phyloP scores from a whole-genome alignment of 2,113 vertebrate genomes.

The Pituophis catenifer region DNA sequence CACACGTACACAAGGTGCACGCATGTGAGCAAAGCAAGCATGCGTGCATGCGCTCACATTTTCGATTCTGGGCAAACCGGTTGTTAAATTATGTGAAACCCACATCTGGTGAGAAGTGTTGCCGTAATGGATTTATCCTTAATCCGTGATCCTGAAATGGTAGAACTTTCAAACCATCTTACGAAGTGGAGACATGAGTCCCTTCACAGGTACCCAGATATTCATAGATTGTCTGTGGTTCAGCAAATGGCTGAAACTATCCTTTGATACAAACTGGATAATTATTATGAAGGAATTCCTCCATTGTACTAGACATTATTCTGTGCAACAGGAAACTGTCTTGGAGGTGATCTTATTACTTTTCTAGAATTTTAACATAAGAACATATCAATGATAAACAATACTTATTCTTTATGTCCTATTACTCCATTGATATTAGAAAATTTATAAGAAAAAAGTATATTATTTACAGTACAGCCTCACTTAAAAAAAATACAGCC shows the following conservation, averaged over 20 bases:
- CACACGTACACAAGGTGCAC: too few species aligned
- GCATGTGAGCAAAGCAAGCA: too few species aligned
- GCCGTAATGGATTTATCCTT: not conserved
- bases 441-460: conserved; percentile 10
- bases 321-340: not conserved
- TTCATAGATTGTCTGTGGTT: not conserved
- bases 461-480: conserved; percentile 12
- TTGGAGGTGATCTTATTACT: not conserved
- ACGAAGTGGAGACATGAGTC: not conserved
- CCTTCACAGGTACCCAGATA: not conserved
- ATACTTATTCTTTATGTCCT: not conserved
- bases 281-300: not conserved
- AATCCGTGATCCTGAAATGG: not conserved
- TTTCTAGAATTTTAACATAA: not conserved
- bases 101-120: not conserved
- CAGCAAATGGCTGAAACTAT: not conserved
- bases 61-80: too few species aligned
- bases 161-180: not conserved
- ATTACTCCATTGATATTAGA: not conserved
- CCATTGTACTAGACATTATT: not conserved
- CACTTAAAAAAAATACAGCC: not conserved
- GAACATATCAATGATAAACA: not conserved
- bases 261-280: not conserved
- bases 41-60: too few species aligned
- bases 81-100: too few species aligned